Conservation (phyloP, 2,797 vertebrate species). For the Alcedo quadribrachys region DNA sequence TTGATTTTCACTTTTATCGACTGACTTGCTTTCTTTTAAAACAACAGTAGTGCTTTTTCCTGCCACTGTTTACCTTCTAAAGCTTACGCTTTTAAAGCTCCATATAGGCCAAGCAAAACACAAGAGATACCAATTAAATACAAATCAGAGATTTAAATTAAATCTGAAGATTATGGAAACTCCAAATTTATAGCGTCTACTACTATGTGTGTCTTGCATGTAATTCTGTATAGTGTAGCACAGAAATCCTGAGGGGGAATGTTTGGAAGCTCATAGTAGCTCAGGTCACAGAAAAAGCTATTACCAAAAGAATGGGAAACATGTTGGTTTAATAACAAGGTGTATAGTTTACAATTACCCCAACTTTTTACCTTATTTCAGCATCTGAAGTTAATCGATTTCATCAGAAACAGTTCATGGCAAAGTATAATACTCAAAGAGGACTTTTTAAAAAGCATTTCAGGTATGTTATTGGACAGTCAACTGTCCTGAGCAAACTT, state of each 20-base stretch:
- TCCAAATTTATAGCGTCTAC: background rate
- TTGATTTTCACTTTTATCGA: background rate
- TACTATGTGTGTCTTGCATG: background rate
- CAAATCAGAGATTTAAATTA: background rate
- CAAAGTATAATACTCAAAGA: background rate
- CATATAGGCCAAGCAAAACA: background rate
- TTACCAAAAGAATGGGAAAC: background rate
- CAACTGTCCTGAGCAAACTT: background rate
- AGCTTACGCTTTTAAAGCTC: background rate
- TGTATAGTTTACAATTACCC: background rate
- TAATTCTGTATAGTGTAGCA: background rate
- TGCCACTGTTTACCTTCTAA: background rate
- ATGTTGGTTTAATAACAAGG: background rate
- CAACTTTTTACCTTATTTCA: background rate
- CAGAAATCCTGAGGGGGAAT: background rate
- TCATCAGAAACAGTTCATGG: background rate
- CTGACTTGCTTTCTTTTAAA: background rate
- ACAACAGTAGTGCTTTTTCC: background rate
- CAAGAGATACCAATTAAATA: background rate
- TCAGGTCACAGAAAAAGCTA: background rate
- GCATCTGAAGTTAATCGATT: background rate
- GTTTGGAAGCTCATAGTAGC: background rate
- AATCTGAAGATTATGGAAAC: background rate
- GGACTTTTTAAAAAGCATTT: background rate
- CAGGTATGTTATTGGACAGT: background rate